Evolutionary conservation across 2,888 invertebrate species (phyloP).

Genomic region (Habroteleia sp.): DNA sequence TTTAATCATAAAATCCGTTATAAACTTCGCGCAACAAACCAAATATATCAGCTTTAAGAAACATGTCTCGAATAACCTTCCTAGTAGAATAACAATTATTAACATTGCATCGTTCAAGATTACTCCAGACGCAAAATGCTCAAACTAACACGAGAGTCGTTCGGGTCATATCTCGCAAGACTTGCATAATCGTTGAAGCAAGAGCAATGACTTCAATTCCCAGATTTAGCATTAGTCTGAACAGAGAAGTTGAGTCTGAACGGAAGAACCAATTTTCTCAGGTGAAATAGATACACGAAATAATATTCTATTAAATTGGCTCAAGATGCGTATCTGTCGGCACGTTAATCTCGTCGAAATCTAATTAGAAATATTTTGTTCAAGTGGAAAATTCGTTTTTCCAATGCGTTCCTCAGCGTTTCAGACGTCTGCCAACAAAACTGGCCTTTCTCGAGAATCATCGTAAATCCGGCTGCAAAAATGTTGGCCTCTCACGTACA

Average conservation of each 20-base stretch:
- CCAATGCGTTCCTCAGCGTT: slow-evolving; percentile 5
- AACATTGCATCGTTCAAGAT: too few relatives aligned
- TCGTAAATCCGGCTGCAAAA: slow-evolving; percentile 47
- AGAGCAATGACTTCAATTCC: neutral
- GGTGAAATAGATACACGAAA: slow-evolving; percentile 27
- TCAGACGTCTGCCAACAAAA: slow-evolving; percentile 7
- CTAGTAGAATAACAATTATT: too few relatives aligned
- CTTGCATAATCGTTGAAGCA: neutral
- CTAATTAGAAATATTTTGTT: slow-evolving; percentile 48
- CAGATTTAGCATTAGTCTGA: slow-evolving; percentile 8
- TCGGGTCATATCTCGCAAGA: neutral
- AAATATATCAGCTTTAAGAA: too few relatives aligned
- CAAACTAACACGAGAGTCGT: neutral
- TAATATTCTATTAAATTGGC: slow-evolving; percentile 19
- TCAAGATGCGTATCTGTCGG: slow-evolving; percentile 9
- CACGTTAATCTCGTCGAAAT: slow-evolving; percentile 36
- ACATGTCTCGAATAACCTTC: too few relatives aligned
- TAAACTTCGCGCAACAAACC: too few relatives aligned
- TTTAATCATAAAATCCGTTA: too few relatives aligned
- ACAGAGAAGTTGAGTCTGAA: too few relatives aligned
- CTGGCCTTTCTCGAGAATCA: slow-evolving; percentile 17
- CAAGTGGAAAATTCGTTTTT: slow-evolving; percentile 30
- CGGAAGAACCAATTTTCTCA: slow-evolving; percentile 10
- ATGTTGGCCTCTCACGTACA: slow-evolving; percentile 45
- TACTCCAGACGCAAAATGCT: neutral